Evolutionary conservation across 2,888 invertebrate genomes (phyloP).

Genomic region (Sesia apiformis): DNA sequence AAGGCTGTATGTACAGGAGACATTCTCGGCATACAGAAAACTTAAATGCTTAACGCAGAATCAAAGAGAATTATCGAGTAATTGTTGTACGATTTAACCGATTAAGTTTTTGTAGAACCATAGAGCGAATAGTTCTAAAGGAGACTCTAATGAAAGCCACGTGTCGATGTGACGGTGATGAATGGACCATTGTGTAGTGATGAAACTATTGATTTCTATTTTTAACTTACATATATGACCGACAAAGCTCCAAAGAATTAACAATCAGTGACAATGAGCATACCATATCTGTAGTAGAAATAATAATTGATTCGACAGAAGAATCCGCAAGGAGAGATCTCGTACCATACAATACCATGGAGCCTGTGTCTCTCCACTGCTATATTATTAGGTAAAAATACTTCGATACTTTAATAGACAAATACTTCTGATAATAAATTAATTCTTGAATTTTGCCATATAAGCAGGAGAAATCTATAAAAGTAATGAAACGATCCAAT

Average conservation of each 20-base stretch:
- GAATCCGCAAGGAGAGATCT: no score
- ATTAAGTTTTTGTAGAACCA: neutral
- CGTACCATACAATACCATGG: no score
- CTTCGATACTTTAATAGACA: no score
- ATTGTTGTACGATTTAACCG: neutral
- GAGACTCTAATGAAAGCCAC: neutral
- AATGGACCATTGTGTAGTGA: slow-evolving; percentile 28
- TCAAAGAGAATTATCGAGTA: neutral
- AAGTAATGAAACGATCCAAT: no score
- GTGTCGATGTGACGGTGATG: slow-evolving; percentile 25
- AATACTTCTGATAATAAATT: no score
- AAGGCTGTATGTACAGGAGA: no score
- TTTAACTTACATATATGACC: neutral
- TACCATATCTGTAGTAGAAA: neutral
- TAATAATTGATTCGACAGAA: no score
- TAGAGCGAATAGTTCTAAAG: neutral
- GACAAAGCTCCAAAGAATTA: neutral
- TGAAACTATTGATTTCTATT: neutral
- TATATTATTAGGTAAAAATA: no score
- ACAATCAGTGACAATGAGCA: neutral
- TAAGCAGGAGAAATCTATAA: no score
- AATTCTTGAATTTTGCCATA: no score
- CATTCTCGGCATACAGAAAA: neutral
- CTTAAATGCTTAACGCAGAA: neutral
- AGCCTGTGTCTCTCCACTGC: no score